Evolutionary conservation across 2,888 invertebrate genomes (phyloP), one percentile per base, ranked within the genome.

Genomic region (Phortica magna): DNA sequence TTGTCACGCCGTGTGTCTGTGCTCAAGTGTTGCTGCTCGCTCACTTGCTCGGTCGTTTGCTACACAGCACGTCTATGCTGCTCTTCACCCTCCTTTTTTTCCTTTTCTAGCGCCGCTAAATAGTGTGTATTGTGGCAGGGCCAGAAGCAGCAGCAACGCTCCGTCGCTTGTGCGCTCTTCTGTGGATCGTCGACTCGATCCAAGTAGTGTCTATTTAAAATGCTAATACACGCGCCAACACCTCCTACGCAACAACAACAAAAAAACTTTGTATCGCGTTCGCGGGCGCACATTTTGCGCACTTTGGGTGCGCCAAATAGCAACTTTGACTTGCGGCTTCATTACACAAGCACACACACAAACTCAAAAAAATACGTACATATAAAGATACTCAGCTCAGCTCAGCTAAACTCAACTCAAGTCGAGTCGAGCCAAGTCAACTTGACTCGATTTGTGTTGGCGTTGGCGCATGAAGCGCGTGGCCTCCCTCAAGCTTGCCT

Each of bases 151-250:
- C 55, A n/a, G 17, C 5, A 14, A 55, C 17, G n/a, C n/a, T 55
- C 14, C 14, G 12, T 55, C 17, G 31, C 17, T n/a, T 14, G 55
- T 17, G 14, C 55, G 5, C 55, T 55, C 55, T 61, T 9, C 59
- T 19, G 9, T 59, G 9, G 17, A 17, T 59, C 59, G 14, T 7
- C 17, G 19, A 10, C 22, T 17, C 61, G 10, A 22, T 61, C 31
- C 19, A 71, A 71, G 70, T 71, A 71, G 70, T 71, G 70, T 86
- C 85, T 88, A 87, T 85, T 85, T 88, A 85, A 88, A 87, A 88
- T 85, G 88, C 89, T 84, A 88, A 84, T 86, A 86, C 88, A 88
- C 89, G 85, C 85, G 85, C 89, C 88, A 85, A 88, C 85, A 88
- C 85, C 85, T 88, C 85, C 85, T 88, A 86, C 89, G 88, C 85